Conservation (phyloP, 92 coral and sea anemone genomes). For the Muricea muricata region DNA sequence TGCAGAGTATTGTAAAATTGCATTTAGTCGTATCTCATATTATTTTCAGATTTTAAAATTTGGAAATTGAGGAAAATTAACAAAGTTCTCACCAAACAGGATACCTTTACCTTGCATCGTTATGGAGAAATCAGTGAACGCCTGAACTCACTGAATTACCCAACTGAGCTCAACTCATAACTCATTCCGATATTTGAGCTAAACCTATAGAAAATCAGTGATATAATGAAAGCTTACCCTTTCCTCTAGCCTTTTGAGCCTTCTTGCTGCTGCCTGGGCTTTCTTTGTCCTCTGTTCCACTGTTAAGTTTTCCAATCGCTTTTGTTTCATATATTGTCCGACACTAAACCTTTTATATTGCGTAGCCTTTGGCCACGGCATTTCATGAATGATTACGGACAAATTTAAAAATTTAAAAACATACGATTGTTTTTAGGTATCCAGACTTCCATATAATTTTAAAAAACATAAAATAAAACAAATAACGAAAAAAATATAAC, state of each 20-base stretch:
- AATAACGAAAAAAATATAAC: conserved; percentile 13
- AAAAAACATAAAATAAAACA: not conserved
- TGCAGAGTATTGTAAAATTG: no score
- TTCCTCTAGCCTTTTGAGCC: not conserved
- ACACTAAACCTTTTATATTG: conserved; percentile 7
- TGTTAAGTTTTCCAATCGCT: no score
- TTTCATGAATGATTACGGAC: not conserved
- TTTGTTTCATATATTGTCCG: not conserved
- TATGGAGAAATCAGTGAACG: no score
- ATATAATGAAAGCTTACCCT: not conserved
- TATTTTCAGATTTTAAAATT: no score
- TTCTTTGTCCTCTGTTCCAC: not conserved
- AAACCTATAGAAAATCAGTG: not conserved
- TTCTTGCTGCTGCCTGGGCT: not conserved
- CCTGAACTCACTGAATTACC: no score
- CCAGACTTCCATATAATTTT: not conserved
- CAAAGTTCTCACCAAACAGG: no score
- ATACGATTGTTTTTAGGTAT: not conserved
- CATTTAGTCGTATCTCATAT: no score
- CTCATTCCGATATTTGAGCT: no score
- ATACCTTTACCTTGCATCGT: no score
- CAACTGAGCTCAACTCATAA: no score
- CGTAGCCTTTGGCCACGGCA: conserved; percentile 9
- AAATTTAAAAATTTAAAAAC: not conserved
- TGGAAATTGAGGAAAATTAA: no score